These are phyloP conservation scores for Oxytorus armatus DNA, from an alignment of 2,888 invertebrate species.

Conservation along the genomic window DNA sequence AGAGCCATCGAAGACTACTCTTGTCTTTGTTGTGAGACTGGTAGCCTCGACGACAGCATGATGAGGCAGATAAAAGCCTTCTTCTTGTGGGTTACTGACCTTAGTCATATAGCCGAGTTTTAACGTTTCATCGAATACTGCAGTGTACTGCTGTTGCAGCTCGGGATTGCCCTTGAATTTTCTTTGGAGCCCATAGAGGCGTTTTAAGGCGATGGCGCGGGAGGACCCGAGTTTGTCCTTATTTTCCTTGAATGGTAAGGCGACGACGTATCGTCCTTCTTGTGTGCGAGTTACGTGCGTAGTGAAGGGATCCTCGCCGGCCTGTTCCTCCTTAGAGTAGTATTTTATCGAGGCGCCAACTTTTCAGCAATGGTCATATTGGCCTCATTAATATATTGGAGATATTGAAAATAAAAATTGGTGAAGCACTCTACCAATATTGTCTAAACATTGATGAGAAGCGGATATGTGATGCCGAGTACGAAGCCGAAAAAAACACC, in stretches of 20 bases:
- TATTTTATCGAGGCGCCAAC: too few species aligned
- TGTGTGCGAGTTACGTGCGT: constrained; percentile 18
- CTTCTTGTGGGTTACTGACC: neutral
- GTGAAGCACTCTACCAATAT: too few species aligned
- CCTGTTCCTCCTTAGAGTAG: too few species aligned
- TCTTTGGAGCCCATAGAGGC: constrained; percentile 14
- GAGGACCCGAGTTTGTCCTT: constrained; percentile 45
- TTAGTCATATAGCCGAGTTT: constrained; percentile 36
- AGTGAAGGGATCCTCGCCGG: too few species aligned
- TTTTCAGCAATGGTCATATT: too few species aligned
- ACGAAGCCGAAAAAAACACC: too few species aligned
- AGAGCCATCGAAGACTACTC: constrained; percentile 44
- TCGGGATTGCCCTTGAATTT: constrained; percentile 11
- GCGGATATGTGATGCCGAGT: too few species aligned
- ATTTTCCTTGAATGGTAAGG: constrained; percentile 26
- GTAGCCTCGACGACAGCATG: constrained; percentile 38
- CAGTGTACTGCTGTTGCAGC: constrained; percentile 29
- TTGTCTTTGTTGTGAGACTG: constrained; percentile 34
- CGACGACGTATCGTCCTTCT: constrained; percentile 42
- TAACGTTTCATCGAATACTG: constrained; percentile 42
- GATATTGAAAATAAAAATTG: too few species aligned
- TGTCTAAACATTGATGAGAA: too few species aligned
- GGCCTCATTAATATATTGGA: too few species aligned
- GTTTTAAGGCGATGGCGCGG: constrained; percentile 12
- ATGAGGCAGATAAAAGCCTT: constrained; percentile 49